Conservation (phyloP, 2,888 invertebrate genomes). For the Scrobipalpa atriplicella region DNA sequence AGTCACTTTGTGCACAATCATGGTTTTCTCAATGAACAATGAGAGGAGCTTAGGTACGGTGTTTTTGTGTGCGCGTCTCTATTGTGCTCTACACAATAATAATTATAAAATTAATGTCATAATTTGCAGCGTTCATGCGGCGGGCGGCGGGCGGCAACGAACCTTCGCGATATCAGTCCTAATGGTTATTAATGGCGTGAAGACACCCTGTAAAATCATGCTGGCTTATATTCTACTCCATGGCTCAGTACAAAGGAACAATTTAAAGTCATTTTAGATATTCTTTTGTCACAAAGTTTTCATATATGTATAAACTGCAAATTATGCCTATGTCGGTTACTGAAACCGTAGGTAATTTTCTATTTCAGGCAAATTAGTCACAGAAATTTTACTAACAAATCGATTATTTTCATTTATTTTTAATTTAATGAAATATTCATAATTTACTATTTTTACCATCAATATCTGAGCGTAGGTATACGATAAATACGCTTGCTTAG, state of each 20-base stretch:
- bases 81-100: conserved; percentile 65
- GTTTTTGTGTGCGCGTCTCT: conserved; percentile 58
- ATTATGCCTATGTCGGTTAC: background rate
- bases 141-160: conserved; percentile 46
- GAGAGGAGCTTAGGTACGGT: conserved; percentile 45
- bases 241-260: conserved; percentile 21
- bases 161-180: conserved; percentile 59
- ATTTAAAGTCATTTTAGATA: too few species aligned
- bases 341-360: too few species aligned
- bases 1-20: conserved; percentile 58
- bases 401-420: background rate
- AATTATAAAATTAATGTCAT: conserved; percentile 74
- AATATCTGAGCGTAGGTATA: background rate
- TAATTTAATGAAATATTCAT: background rate
- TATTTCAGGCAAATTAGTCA: too few species aligned
- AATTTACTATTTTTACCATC: background rate
- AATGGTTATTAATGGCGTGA: conserved; percentile 70
- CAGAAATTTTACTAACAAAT: too few species aligned
- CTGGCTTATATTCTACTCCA: conserved; percentile 36
- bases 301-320: too few species aligned
- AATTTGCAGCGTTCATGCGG: conserved; percentile 62
- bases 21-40: conserved; percentile 62
- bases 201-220: conserved; percentile 62
- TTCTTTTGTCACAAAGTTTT: too few species aligned
- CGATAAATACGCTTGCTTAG: conserved; percentile 50